Evolutionary conservation across 2,797 vertebrate species (phyloP).

Genomic region (Amphiprion clarkii): DNA sequence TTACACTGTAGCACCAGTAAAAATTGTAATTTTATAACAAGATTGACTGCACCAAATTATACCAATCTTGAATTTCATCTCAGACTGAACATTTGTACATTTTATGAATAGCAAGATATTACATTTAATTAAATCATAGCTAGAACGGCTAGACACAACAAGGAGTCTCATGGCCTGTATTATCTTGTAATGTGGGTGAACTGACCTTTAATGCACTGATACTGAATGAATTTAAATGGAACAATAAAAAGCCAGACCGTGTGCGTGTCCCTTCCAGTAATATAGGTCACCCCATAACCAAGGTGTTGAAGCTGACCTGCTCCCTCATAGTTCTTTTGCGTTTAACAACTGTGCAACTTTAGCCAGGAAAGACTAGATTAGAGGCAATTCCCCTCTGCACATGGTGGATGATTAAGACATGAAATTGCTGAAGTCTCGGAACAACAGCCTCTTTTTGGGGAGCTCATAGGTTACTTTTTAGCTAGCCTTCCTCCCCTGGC

Average conservation of each 20-base stretch:
- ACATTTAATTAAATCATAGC: no score
- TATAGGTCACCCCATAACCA: conserved; percentile 22
- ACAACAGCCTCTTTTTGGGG: conserved; percentile 71
- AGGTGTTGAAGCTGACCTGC: conserved; percentile 32
- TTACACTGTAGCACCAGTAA: neutral
- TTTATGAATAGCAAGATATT: no score
- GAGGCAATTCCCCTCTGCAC: conserved; percentile 45
- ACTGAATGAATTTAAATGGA: no score
- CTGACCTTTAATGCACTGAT: no score
- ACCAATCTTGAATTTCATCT: neutral
- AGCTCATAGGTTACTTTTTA: conserved; percentile 59
- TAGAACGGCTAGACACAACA: no score
- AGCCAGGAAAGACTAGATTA: conserved; percentile 10
- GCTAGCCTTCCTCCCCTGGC: conserved; percentile 40
- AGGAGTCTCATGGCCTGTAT: no score
- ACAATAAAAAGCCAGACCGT: neutral
- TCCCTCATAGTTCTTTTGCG: conserved; percentile 24
- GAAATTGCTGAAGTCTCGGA: conserved; percentile 65
- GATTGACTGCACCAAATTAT: neutral
- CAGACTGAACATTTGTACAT: no score
- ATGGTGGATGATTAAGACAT: conserved; percentile 73
- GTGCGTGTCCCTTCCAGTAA: neutral
- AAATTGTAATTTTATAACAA: neutral
- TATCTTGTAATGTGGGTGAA: no score
- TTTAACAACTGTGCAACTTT: conserved; percentile 21